Base-by-base conservation (phyloP, 2,888 invertebrate species). In the Conchocele bisecta region DNA sequence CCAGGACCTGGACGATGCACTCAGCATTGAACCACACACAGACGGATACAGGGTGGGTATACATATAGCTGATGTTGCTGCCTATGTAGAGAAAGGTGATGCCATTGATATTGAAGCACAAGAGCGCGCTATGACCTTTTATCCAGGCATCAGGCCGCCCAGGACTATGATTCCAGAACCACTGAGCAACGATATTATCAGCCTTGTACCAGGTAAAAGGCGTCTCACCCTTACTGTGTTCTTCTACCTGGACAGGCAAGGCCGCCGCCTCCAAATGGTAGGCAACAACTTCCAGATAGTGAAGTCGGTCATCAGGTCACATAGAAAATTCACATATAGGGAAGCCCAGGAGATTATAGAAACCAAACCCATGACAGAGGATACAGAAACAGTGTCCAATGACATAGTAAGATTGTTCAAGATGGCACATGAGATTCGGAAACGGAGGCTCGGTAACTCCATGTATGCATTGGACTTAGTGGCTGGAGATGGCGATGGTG, bases 1-100 rank as follows among this genome's bases (percentile, higher is more conserved):
- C 7, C 57, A 75, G 59, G 81, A 81, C 53, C 37, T 79, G 7
- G 79, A 81, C 50, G 77, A 81, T 67, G 79, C 74, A 3, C 39
- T 79, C 0, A 71, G 69, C 44, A n/a, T 76, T 15, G 50, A 63
- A 39, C 24, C 2, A 17, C 7, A 51, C n/a, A 24, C 57, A 15
- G 59, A 66, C 22, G 69, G 46, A 13, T 71, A 53, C 48, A 22
- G 35, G 3, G 73, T 81, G 9, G 75, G 72, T 7, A 68, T 81
- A 3, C 77, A 79, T 31, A 77, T 81, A 39, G 56, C 81, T 28
- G 81, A 81, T 64, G 81, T 81, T 11, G 20, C 69, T 13, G 22
- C 20, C 20, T 65, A 69, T 33, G 69, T 81, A 9, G 26, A 28
- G 24, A 57, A 66, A 35, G 57, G 33, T 3, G 50, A 51, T 28